Conservation (phyloP, 2,113 vertebrate species). For the Apteryx mantelli region DNA sequence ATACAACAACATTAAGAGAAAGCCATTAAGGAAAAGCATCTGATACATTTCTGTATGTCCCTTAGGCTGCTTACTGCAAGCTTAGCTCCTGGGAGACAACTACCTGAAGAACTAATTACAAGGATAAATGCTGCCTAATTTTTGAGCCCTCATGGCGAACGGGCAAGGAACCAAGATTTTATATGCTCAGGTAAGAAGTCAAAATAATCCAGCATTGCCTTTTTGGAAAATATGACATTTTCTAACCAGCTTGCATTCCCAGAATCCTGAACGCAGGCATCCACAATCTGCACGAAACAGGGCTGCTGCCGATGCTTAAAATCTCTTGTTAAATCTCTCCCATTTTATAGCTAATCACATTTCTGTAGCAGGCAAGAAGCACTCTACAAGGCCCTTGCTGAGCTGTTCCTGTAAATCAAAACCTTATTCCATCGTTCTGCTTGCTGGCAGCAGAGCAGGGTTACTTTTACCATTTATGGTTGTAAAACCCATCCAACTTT, state of each 20-base stretch:
- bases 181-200: not conserved
- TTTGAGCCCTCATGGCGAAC: not conserved
- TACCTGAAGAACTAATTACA: not conserved
- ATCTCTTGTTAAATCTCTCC: slow-evolving; percentile 77
- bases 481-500: slow-evolving; percentile 77
- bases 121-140: not conserved
- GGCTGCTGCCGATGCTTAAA: slow-evolving; percentile 64
- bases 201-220: slow-evolving; percentile 13
- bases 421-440: slow-evolving; percentile 75
- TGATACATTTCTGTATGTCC: not conserved
- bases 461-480: slow-evolving; percentile 86
- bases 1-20: not conserved
- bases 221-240: slow-evolving; percentile 26
- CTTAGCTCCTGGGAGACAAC: not conserved
- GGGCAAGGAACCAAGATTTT: not conserved
- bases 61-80: not conserved
- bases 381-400: slow-evolving; percentile 76
- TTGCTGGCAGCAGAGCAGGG: slow-evolving; percentile 70
- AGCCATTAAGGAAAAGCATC: not conserved
- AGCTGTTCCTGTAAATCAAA: slow-evolving; percentile 84
- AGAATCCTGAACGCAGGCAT: slow-evolving; percentile 56
- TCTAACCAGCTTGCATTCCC: slow-evolving; percentile 35
- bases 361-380: slow-evolving; percentile 80
- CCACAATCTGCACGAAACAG: slow-evolving; percentile 58
- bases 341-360: slow-evolving; percentile 82